Percentiles rank a stretch among this genome's conserved stretches.
These are phyloP conservation scores for Rhombomys opimus DNA, from an alignment of 2,113 vertebrate species.

Conservation along the genomic window DNA sequence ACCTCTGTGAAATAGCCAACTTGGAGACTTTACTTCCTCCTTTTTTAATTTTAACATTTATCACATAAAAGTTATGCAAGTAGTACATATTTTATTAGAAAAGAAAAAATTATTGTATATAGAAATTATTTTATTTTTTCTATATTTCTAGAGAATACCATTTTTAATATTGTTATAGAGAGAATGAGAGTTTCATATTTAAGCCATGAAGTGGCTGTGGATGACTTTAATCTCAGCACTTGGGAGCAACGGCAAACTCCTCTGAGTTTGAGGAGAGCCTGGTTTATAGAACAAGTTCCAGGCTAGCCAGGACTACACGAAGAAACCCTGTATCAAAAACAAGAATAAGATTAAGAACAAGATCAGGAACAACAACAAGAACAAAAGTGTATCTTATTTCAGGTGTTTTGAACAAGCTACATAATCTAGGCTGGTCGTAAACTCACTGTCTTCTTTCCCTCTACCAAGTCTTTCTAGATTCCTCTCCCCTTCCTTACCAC, in stretches of 20 bases:
- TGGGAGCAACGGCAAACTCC: too few species aligned
- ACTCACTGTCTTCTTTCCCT: neutral
- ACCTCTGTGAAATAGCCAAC: neutral
- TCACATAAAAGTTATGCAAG: neutral
- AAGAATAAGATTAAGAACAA: too few species aligned
- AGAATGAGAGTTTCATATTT: neutral
- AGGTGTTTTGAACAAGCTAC: neutral
- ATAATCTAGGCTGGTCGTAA: neutral
- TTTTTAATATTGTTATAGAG: neutral
- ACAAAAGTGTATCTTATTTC: neutral
- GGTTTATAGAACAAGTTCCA: too few species aligned
- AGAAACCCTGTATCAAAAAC: too few species aligned
- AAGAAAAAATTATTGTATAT: neutral
- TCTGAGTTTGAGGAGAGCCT: too few species aligned
- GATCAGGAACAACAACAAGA: too few species aligned
- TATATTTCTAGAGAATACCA: neutral
- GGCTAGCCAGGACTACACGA: too few species aligned
- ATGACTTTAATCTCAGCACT: too few species aligned
- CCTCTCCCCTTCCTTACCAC: neutral
- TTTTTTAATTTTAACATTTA: neutral
- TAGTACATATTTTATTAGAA: neutral
- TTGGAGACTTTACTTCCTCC: neutral
- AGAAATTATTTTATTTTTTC: neutral
- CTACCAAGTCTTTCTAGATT: neutral
- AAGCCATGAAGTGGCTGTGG: neutral